Conservation (phyloP, 2,797 vertebrate genomes). For the Vireo griseus region DNA sequence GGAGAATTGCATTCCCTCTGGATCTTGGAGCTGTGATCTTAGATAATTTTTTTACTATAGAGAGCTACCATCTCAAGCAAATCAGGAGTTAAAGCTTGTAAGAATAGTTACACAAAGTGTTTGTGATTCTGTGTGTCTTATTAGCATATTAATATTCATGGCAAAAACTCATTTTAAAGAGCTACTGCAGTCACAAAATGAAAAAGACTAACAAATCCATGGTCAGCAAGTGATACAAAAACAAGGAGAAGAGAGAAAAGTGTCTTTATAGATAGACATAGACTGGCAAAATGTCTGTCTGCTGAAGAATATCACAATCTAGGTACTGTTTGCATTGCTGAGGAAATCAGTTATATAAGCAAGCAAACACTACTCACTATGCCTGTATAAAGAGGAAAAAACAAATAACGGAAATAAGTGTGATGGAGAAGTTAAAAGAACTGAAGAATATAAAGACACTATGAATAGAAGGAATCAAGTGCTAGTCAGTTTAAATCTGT, state of each 20-base stretch:
- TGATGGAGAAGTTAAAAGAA: background rate
- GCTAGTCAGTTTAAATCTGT: background rate
- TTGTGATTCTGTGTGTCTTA: background rate
- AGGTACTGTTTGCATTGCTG: background rate
- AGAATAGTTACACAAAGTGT: background rate
- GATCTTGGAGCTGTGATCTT: background rate
- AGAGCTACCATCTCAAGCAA: background rate
- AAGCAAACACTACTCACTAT: background rate
- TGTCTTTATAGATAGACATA: background rate
- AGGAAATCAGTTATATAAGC: conserved; percentile 20
- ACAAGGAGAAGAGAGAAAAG: background rate
- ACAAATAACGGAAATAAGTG: background rate
- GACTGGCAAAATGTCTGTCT: background rate
- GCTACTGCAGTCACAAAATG: background rate
- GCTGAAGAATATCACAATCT: background rate
- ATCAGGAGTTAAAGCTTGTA: background rate
- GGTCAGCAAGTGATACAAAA: background rate
- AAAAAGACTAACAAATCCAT: background rate
- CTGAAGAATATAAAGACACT: background rate
- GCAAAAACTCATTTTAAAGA: background rate
- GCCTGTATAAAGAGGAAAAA: background rate
- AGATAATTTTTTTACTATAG: background rate
- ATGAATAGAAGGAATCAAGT: background rate
- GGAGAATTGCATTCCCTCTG: background rate
- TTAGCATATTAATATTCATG: background rate